Evolutionary conservation across 2,797 vertebrate genomes (phyloP), one percentile per base, ranked within the genome.

Genomic region (Neosilurus hyrtlii): DNA sequence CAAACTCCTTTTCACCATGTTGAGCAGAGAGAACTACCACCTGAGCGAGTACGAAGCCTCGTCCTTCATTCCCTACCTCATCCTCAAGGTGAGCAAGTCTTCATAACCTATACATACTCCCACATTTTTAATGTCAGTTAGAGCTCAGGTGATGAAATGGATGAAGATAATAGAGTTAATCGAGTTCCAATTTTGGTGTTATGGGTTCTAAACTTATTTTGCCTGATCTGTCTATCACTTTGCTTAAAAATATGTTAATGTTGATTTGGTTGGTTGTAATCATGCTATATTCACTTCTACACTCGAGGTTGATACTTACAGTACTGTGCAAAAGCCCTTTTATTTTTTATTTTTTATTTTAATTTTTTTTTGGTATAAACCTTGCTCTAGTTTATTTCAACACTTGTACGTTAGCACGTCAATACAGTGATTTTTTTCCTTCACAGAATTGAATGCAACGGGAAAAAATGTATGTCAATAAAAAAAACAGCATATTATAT

Each of bases 31-130:
- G 80, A 93, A 96, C 81, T 99, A 98, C 91, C 97, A 99, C 88
- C 94, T 99, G 83, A 98, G 94, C 0, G 98, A 99, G 89, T 97
- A 96, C 0, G 98, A 99, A 90, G 98, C 97, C 30, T 96, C 92
- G 54, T 98, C 98, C 85, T 99, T 99, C 73, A 93, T 98, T 62
- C 98, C 98, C 0, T 99, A 99, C 92, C 94, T 99, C 85, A 94
- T 99, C 74, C 92, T 97, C 43, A 99, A 99, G 96, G 98, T 85
- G 14, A 65, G 82, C 63, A 22, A 14, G 26, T 74, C n/a, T 77
- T 59, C 65, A 35, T 49, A 63, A 11, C n/a, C 9, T 16, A 30
- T 3, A n/a, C 68, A 18, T 43, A 49, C 67, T 6, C 10, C 1
- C 30, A 26, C 22, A 24, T 24, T 12, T 54, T 9, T n/a, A 18